Base-by-base conservation (phyloP, 1,140 invertebrate species). In the Caerostris extrusa region DNA sequence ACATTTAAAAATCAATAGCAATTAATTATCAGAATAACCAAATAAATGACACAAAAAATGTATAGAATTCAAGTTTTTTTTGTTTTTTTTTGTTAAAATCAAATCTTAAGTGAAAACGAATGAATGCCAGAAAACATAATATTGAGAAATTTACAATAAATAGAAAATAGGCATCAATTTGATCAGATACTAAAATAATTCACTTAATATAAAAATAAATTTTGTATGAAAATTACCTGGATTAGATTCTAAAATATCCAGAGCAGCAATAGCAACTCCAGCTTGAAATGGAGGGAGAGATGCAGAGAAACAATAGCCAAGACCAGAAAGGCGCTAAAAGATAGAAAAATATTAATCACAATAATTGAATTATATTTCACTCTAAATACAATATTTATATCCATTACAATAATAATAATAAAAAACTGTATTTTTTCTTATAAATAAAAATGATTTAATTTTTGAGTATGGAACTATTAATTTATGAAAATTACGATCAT, bases 301-400 rank as follows among this genome's bases (percentile, higher is more conserved):
- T 12, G 99, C 99, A 8, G 99, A 99, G 96, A 99, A 99, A 96
- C 99, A 99, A 96, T 99, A 99, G 3, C 98, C 98, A 96, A 97
- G 95, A 12, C 97, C 97, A 91, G 96, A 96, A 61, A 97, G 95
- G 69, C 96, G 95, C 96, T 96, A 95, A 87, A 95, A 95, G 69
- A 7, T 14, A 88, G 61, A 86, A 34, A 34, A 34, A 34, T 34
- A 34, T 34, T 34, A 34, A 34, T 34, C 34, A 34, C 34, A 34
- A 34, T 34, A 34, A 34, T 34, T 34, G 34, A 34, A 34, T 34
- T 34, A 34, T 34, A 34, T 34, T 34, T 67, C 64, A 67, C 5
- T 67, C 64, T 14, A 67, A n/a, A 67, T n/a, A 67, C 3, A 67
- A 67, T 67, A n/a, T 67, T 67, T 67, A 67, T 67, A n/a, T 3